Evolutionary conservation across 2,113 vertebrate genomes (phyloP).

Genomic region (Ascaphus truei): DNA sequence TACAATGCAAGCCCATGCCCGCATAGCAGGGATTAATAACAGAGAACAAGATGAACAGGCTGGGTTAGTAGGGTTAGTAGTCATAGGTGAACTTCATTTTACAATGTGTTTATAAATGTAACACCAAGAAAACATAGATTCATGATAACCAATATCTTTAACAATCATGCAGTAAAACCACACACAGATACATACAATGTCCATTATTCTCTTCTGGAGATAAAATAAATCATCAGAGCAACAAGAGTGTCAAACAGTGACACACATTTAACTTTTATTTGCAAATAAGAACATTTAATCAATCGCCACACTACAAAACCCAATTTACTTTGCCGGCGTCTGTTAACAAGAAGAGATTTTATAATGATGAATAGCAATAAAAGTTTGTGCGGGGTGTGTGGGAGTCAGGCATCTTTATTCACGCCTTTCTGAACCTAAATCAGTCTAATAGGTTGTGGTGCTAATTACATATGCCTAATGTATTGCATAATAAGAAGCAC

Average conservation of each 20-base stretch:
- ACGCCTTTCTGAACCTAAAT: constrained; percentile 66
- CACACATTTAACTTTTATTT: constrained; percentile 35
- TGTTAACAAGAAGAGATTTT: constrained; percentile 27
- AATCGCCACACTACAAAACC: constrained; percentile 33
- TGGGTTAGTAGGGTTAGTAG: background rate
- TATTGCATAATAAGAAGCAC: constrained; percentile 60
- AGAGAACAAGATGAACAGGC: too few species aligned
- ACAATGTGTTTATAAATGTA: background rate
- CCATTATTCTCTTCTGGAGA: background rate
- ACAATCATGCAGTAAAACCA: too few species aligned
- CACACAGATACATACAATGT: background rate
- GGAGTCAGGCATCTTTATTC: constrained; percentile 65
- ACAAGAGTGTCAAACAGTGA: constrained; percentile 24
- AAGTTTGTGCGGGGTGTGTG: constrained; percentile 27
- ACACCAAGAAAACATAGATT: too few species aligned
- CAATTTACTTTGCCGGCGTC: constrained; percentile 23
- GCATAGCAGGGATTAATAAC: background rate
- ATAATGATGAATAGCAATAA: constrained; percentile 35
- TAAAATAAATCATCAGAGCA: constrained; percentile 22
- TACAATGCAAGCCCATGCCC: background rate
- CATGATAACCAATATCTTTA: too few species aligned
- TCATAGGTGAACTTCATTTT: background rate
- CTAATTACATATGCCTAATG: constrained; percentile 72
- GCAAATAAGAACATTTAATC: constrained; percentile 36
- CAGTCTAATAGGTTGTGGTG: constrained; percentile 66